These are phyloP conservation scores for Synergus gifuensis DNA, from an alignment of 2,888 invertebrate genomes.

Conservation along the genomic window DNA sequence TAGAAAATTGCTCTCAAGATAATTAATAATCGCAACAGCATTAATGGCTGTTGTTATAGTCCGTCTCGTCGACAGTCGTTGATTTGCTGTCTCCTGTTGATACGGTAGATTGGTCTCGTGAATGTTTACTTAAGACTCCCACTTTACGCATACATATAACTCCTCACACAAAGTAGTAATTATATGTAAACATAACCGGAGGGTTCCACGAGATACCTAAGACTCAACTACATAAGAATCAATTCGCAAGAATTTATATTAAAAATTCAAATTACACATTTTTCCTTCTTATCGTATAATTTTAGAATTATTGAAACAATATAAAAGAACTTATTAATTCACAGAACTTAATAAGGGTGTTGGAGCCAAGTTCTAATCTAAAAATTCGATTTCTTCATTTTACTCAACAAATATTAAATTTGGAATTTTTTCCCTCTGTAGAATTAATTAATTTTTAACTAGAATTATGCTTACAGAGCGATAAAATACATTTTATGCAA, in stretches of 20 bases:
- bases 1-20: conserved; percentile 56
- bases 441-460: too few species aligned
- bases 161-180: conserved; percentile 7
- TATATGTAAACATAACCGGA: conserved; percentile 20
- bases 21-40: conserved; percentile 43
- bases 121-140: conserved; percentile 24
- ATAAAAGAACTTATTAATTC: neutral
- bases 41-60: conserved; percentile 16
- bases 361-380: neutral
- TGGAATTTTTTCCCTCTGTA: too few species aligned
- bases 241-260: neutral
- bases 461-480: too few species aligned
- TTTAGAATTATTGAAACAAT: neutral
- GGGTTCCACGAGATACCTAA: neutral
- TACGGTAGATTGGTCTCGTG: conserved; percentile 28
- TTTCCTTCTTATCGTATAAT: neutral
- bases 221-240: conserved; percentile 14
- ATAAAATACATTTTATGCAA: too few species aligned
- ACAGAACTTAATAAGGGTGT: neutral
- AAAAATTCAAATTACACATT: neutral
- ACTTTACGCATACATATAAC: conserved; percentile 26
- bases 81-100: conserved; percentile 27
- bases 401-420: too few species aligned
- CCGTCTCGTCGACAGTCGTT: conserved; percentile 5
- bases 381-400: too few species aligned